Base-by-base conservation (phyloP, 2,888 invertebrate species). In the Cenopis cana region DNA sequence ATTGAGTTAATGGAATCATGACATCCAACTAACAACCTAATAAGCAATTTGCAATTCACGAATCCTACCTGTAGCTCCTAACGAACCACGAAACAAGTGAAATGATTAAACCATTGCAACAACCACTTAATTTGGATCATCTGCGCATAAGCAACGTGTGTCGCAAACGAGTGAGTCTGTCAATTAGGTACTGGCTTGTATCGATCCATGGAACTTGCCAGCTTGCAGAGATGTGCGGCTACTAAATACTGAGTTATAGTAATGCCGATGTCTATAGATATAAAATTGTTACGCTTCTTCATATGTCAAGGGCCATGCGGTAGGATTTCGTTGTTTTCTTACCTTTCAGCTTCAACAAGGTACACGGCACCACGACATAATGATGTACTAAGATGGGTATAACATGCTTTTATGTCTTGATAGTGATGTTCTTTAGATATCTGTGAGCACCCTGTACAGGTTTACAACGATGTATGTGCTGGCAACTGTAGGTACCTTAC, bases 181-280 rank as follows among this genome's bases (percentile, higher is more conserved):
- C 91, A 91, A 91, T 91, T 91, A n/a, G n/a, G n/a, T n/a, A 89
- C 84, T 85, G 81, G 82, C 87, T 89, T 81, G 86, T 88, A 90
- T 89, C 80, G 85, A 89, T 89, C 81, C 83, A 75, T 80, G 81
- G 84, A 29, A 54, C 64, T 38, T 64, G 38, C 59, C 9, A 17
- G 36, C 36, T 20, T 18, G 20, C 52, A 54, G 64, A 36, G 52
- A 64, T 54, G 64, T 52, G 36, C 33, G 14, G 17, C 17, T 29
- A 5, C 52, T n/a, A 14, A 9, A 55, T 56, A 56, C 17, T 3
- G n/a, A 29, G 56, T 3, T 36, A 36, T 36, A 18, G 33, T 18
- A 50, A 17, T 50, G 3, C 17, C 11, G 3, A 18, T 17, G 50
- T 9, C 18, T 46, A n/a, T n/a, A n/a, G 14, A 8, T 24, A 4